A percentile compares a stretch with the other conserved stretches of the same genome.
phyloP scores from a whole-genome alignment of 2,888 invertebrate species.

The Dolomedes plantarius region DNA sequence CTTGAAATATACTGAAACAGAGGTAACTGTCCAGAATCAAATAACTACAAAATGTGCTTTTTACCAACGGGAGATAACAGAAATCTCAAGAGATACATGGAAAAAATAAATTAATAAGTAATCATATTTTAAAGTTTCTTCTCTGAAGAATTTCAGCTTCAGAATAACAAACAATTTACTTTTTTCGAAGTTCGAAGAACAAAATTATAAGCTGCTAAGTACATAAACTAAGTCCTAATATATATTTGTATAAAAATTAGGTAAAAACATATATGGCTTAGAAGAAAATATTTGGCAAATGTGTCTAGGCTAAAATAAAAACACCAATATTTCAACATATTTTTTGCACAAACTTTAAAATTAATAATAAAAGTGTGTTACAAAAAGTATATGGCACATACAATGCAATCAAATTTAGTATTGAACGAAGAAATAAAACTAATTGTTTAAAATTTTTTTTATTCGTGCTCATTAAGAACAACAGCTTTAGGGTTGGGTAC shows the following conservation, averaged over 20 bases:
- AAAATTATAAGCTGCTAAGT: too few relatives aligned
- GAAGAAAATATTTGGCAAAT: slow-evolving; percentile 4
- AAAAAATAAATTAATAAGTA: too few relatives aligned
- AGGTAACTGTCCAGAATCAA: neutral
- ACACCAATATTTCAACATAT: neutral
- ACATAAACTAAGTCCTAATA: too few relatives aligned
- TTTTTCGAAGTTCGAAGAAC: too few relatives aligned
- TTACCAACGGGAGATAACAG: neutral
- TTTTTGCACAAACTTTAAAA: neutral
- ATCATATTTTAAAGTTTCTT: too few relatives aligned
- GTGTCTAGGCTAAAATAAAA: neutral
- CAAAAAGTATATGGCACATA: neutral
- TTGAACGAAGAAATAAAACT: neutral
- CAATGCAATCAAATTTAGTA: slow-evolving; percentile 2
- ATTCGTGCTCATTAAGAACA: neutral
- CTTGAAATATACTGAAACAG: neutral
- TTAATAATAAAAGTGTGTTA: neutral
- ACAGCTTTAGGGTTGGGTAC: too few relatives aligned
- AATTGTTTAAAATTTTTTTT: neutral
- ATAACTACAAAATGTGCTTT: neutral
- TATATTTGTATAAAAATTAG: neutral
- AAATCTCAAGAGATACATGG: too few relatives aligned
- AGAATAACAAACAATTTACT: too few relatives aligned
- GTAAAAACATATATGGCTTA: slow-evolving; percentile 3
- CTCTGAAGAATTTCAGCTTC: too few relatives aligned